Conservation (phyloP, 2,113 vertebrate genomes). For the Ciconia stormi region DNA sequence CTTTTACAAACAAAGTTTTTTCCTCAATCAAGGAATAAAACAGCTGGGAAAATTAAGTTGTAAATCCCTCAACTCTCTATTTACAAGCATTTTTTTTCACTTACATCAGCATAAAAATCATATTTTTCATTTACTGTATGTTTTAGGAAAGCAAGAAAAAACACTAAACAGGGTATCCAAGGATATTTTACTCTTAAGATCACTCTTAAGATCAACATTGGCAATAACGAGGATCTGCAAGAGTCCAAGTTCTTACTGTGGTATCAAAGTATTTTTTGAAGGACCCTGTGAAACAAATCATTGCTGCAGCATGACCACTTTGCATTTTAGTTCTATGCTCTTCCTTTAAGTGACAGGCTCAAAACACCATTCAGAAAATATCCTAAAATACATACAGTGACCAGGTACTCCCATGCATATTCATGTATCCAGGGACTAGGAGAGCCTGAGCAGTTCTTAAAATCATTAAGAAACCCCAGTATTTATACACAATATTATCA, state of each 20-base stretch:
- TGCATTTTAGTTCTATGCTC: neutral
- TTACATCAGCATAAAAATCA: neutral
- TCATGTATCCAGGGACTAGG: neutral
- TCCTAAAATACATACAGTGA: neutral
- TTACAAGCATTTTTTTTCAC: neutral
- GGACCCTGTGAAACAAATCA: neutral
- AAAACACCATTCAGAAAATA: neutral
- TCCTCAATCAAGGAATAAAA: neutral
- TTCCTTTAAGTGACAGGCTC: neutral
- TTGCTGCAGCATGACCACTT: neutral
- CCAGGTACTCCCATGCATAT: accelerated
- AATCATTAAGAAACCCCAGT: neutral
- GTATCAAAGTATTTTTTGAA: neutral
- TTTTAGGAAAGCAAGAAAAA: neutral
- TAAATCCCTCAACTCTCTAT: neutral
- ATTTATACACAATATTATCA: neutral
- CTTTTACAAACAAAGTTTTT: neutral
- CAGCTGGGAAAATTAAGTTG: neutral
- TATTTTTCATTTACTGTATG: neutral
- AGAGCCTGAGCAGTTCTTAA: neutral
- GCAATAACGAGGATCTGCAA: neutral
- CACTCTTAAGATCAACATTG: neutral
- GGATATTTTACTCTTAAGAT: neutral
- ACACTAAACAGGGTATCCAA: neutral
- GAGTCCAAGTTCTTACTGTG: neutral